Percentiles rank a stretch among this genome's conserved stretches.
These are phyloP conservation scores for Antheraea assamensis DNA, from an alignment of 2,888 invertebrate species.

Conservation along the genomic window DNA sequence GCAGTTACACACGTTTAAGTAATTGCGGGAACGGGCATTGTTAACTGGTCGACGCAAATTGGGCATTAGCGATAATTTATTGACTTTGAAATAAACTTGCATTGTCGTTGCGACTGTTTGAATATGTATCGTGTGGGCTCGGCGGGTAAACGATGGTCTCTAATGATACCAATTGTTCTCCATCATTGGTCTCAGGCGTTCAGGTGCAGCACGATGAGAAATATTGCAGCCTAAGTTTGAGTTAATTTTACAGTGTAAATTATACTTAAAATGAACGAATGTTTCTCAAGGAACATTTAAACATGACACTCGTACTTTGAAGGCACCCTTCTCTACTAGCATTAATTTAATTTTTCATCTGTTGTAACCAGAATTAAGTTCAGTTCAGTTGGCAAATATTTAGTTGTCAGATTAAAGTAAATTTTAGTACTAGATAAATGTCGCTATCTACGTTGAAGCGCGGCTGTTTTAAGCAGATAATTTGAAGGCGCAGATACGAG, in stretches of 20 bases:
- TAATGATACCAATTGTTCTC: slow-evolving; percentile 80
- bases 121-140: slow-evolving; percentile 75
- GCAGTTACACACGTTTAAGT: slow-evolving; percentile 80
- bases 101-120: slow-evolving; percentile 74
- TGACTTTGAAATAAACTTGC: slow-evolving; percentile 75
- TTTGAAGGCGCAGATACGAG: slow-evolving; percentile 44
- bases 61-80: slow-evolving; percentile 82
- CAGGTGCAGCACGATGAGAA: slow-evolving; percentile 48
- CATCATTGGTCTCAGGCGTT: slow-evolving; percentile 75
- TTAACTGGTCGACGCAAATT: slow-evolving; percentile 79
- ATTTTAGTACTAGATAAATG: background rate
- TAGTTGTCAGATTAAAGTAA: background rate
- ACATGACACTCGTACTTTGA: background rate
- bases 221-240: background rate
- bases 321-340: background rate
- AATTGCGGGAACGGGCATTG: slow-evolving; percentile 81
- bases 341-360: background rate
- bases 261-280: background rate
- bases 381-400: background rate
- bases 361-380: background rate
- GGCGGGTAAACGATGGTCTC: slow-evolving; percentile 59
- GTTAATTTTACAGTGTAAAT: background rate
- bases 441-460: slow-evolving; percentile 21
- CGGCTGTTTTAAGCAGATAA: slow-evolving; percentile 44
- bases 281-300: background rate